phyloP scores from a whole-genome alignment of 2,113 vertebrate genomes.

The Trogon surrucura region DNA sequence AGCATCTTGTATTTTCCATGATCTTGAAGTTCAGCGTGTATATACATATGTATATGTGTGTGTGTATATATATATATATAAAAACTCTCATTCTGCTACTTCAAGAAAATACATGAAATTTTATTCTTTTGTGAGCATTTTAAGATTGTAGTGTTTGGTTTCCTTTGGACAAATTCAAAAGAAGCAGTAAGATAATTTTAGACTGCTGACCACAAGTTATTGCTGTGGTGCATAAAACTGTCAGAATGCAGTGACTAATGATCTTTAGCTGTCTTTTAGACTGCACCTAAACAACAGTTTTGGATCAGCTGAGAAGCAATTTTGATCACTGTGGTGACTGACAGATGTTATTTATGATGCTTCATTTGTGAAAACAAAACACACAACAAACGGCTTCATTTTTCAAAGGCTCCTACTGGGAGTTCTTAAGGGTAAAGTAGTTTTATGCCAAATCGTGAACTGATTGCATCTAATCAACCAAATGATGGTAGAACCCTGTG shows the following conservation, averaged over 20 bases:
- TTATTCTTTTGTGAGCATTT: not conserved
- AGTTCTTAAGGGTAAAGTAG: not conserved
- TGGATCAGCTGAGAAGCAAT: slow-evolving; percentile 1
- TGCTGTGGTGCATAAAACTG: not conserved
- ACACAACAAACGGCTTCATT: slow-evolving; percentile 26
- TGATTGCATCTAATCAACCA: slow-evolving; percentile 60
- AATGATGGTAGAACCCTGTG: slow-evolving; percentile 28
- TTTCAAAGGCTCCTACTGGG: slow-evolving; percentile 25
- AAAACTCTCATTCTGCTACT: not conserved
- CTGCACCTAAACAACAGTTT: not conserved
- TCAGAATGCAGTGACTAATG: not conserved
- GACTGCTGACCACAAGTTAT: not conserved
- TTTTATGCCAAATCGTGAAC: slow-evolving; percentile 52
- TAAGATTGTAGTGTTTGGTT: not conserved
- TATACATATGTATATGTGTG: not conserved
- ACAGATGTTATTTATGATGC: slow-evolving; percentile 51
- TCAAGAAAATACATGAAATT: not conserved
- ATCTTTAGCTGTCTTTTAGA: not conserved
- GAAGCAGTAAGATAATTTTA: not conserved
- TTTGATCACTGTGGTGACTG: slow-evolving; percentile 17
- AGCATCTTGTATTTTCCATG: not conserved
- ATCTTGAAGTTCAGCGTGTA: not conserved
- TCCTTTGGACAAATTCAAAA: not conserved
- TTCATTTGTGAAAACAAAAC: slow-evolving; percentile 29
- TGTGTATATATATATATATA: not conserved